Percentiles rank a stretch among this genome's conserved stretches.
phyloP scores from a whole-genome alignment of 35 echinoderm and acorn worm genomes.

The Anneissia japonica region DNA sequence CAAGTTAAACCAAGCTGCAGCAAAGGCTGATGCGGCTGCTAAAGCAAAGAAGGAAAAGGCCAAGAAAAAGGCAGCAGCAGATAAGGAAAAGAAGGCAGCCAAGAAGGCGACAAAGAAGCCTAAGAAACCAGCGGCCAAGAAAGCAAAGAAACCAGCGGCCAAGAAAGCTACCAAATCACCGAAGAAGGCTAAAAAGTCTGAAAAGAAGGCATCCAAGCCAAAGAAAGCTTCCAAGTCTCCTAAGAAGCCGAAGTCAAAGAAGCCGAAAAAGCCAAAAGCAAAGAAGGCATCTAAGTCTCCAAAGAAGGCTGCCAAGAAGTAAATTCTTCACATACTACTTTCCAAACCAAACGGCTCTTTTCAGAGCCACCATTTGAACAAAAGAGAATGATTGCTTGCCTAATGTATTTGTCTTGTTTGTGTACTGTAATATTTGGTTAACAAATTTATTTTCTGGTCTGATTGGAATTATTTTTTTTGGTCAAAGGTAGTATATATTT shows the following conservation, averaged over 20 bases:
- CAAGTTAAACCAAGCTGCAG: conserved; percentile 23
- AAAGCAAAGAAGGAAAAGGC: conserved; percentile 9
- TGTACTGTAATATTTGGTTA: too few species aligned
- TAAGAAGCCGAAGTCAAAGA: conserved; percentile 8
- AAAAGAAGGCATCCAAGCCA: neutral
- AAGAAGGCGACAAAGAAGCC: conserved; percentile 25
- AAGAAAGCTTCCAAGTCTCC: conserved; percentile 17
- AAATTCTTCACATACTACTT: too few species aligned
- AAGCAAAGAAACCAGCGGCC: neutral
- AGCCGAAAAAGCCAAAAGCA: neutral
- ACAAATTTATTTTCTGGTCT: too few species aligned
- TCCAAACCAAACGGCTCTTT: too few species aligned
- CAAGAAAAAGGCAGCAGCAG: neutral
- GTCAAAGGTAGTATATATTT: too few species aligned
- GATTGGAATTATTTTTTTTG: too few species aligned
- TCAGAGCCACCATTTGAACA: too few species aligned
- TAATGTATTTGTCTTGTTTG: too few species aligned
- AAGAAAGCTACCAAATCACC: conserved; percentile 8
- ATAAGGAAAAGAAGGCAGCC: conserved; percentile 4
- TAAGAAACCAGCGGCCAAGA: conserved; percentile 25
- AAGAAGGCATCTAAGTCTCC: conserved; percentile 25
- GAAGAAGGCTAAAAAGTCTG: conserved; percentile 1
- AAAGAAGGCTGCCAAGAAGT: conserved; percentile 22
- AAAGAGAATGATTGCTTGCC: too few species aligned
- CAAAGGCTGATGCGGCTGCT: neutral